Evolutionary conservation across 2,888 invertebrate species (phyloP).

Genomic region (Octodonta nipae): DNA sequence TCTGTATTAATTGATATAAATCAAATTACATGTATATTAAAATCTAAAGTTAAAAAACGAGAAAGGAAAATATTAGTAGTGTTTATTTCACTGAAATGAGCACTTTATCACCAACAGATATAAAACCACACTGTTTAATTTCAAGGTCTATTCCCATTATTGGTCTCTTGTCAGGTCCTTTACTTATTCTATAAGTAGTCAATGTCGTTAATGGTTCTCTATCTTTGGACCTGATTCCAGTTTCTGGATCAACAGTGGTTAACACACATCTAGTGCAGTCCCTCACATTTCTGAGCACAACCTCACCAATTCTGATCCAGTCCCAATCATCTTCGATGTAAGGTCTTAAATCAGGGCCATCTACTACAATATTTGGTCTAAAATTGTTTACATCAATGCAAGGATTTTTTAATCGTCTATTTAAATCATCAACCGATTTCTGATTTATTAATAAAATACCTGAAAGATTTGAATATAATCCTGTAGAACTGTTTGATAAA

Average conservation of each 20-base stretch:
- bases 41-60: too few relatives aligned
- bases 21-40: too few relatives aligned
- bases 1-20: too few relatives aligned
- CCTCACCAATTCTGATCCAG: constrained; percentile 43
- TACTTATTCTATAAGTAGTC: constrained; percentile 4
- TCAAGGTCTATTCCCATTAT: constrained; percentile 40
- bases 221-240: constrained; percentile 32
- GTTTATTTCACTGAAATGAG: too few relatives aligned
- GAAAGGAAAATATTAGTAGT: too few relatives aligned
- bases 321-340: constrained; percentile 44
- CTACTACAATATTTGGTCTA: constrained; percentile 44
- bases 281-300: constrained; percentile 39
- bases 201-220: constrained; percentile 42
- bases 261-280: constrained; percentile 41
- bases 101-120: constrained; percentile 39
- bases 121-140: constrained; percentile 33
- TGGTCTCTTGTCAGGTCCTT: constrained; percentile 27
- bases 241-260: constrained; percentile 37
- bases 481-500: too few relatives aligned
- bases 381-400: constrained; percentile 38
- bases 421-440: constrained; percentile 40
- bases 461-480: constrained; percentile 40
- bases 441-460: constrained; percentile 42
- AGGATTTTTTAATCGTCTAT: constrained; percentile 32
- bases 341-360: constrained; percentile 30